Percentiles rank a stretch among this genome's conserved stretches.
These are phyloP conservation scores for Campoletis raptor DNA, from an alignment of 2,888 invertebrate species.

Conservation along the genomic window DNA sequence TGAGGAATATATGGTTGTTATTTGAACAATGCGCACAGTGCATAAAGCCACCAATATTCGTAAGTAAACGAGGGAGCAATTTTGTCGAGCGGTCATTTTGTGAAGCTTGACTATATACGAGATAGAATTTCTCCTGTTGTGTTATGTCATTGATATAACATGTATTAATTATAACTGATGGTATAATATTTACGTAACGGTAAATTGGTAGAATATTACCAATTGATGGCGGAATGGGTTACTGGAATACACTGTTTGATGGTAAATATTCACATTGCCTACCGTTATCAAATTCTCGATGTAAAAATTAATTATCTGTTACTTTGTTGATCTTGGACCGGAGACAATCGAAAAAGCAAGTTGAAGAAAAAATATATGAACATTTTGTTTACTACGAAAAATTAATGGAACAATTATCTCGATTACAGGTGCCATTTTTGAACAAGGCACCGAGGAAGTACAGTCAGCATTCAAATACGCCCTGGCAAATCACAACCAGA, in stretches of 20 bases:
- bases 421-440: constrained; percentile 94
- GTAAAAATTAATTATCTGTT: not conserved
- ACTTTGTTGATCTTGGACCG: not conserved
- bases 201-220: constrained; percentile 71
- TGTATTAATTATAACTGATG: constrained; percentile 31
- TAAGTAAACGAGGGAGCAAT: constrained; percentile 21
- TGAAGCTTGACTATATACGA: not conserved
- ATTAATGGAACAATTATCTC: not conserved
- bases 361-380: not conserved
- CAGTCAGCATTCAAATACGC: constrained; percentile 97
- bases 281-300: too few relatives aligned
- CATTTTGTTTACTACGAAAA: not conserved
- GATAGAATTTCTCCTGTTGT: not conserved
- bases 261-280: not conserved
- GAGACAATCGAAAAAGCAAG: not conserved
- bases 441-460: constrained; percentile 96
- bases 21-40: not conserved
- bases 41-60: constrained; percentile 1
- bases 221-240: constrained; percentile 74
- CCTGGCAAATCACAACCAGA: constrained; percentile 94
- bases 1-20: not conserved
- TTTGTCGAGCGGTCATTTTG: constrained; percentile 14
- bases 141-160: not conserved
- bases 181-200: not conserved
- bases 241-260: constrained; percentile 68